Conservation (phyloP, 1,140 invertebrate genomes). For the Ceratitis capitata region DNA sequence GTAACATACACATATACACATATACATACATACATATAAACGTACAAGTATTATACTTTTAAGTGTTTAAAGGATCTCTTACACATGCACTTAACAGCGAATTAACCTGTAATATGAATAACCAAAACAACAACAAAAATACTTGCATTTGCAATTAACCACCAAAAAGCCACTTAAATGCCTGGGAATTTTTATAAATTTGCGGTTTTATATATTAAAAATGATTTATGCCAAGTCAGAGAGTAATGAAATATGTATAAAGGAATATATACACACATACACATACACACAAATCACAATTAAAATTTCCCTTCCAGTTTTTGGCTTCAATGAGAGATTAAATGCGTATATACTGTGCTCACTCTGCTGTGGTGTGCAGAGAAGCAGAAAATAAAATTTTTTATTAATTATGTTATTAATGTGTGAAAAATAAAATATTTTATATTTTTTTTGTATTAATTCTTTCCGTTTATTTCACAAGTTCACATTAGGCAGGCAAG, state of each 20-base stretch:
- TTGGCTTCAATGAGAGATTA: slow-evolving; percentile 21
- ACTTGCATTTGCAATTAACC: background rate
- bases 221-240: background rate
- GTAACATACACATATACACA: background rate
- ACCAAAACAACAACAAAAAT: background rate
- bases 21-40: background rate
- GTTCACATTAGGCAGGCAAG: background rate
- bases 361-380: background rate
- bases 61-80: background rate
- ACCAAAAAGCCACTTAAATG: slow-evolving; percentile 20
- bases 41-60: background rate
- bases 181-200: slow-evolving; percentile 25
- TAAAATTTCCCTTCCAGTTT: background rate
- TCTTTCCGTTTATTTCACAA: background rate
- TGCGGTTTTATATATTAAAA: slow-evolving; percentile 27
- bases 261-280: background rate
- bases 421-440: background rate
- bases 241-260: background rate
- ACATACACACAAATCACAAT: background rate
- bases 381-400: background rate
- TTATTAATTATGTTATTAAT: slow-evolving; percentile 22
- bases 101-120: background rate
- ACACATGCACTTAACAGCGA: background rate
- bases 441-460: no score
- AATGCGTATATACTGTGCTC: background rate